Percentiles rank a stretch among this genome's conserved stretches.
Evolutionary conservation across 1,140 invertebrate genomes (phyloP).

Genomic region (Dinoponera quadriceps): DNA sequence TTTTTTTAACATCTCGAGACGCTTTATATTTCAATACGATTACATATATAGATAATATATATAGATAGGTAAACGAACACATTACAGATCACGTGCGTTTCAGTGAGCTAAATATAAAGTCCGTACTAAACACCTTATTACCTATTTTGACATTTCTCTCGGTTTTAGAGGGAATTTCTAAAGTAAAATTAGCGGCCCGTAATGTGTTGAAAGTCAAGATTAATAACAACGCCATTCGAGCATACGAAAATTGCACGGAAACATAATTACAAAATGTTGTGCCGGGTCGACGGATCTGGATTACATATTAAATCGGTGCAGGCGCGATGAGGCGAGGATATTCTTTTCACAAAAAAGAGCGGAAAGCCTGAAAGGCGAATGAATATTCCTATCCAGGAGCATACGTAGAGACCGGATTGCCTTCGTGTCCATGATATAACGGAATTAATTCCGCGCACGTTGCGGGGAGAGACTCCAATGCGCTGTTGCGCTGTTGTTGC

Average conservation of each 20-base stretch:
- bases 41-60: not conserved
- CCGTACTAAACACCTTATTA: too few relatives aligned
- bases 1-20: not conserved
- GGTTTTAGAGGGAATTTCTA: too few relatives aligned
- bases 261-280: not conserved
- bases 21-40: not conserved
- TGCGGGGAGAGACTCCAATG: conserved; percentile 16
- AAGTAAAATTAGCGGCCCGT: too few relatives aligned
- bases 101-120: too few relatives aligned
- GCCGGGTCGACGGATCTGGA: not conserved
- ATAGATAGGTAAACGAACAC: too few relatives aligned
- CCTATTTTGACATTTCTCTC: too few relatives aligned
- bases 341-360: not conserved
- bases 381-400: not conserved
- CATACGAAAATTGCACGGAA: not conserved
- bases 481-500: not conserved
- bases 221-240: not conserved
- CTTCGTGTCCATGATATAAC: conserved; percentile 9
- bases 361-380: not conserved
- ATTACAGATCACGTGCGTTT: too few relatives aligned
- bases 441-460: conserved; percentile 24
- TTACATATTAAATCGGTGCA: not conserved
- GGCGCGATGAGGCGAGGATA: not conserved
- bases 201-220: not conserved
- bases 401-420: not conserved